Evolutionary conservation across 2,888 invertebrate species (phyloP).

Genomic region (Prenolepis imparis): DNA sequence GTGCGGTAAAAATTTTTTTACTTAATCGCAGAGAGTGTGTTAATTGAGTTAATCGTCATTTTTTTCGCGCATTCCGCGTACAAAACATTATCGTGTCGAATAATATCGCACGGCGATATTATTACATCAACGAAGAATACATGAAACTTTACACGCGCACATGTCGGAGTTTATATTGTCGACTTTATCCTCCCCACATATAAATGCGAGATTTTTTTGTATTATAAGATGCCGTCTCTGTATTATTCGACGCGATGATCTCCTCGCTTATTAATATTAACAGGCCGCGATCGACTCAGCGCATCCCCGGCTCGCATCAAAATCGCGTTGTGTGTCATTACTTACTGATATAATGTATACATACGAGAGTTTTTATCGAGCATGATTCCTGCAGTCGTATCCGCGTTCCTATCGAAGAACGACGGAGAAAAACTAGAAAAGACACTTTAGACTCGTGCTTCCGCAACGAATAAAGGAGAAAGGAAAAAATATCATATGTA

Average conservation of each 20-base stretch:
- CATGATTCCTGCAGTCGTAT: constrained; percentile 22
- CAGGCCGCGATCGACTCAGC: constrained; percentile 41
- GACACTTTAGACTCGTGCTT: constrained; percentile 36
- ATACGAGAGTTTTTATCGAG: constrained; percentile 39
- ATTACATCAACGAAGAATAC: constrained; percentile 16
- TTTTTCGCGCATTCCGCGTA: constrained; percentile 5
- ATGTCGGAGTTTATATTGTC: constrained; percentile 37
- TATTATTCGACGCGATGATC: constrained; percentile 25
- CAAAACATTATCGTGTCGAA: constrained; percentile 26
- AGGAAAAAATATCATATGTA: constrained; percentile 12
- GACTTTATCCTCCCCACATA: constrained; percentile 4
- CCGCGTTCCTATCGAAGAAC: constrained; percentile 26
- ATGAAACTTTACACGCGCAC: neutral
- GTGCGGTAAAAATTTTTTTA: constrained; percentile 11
- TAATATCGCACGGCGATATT: constrained; percentile 15
- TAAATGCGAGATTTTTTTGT: constrained; percentile 25
- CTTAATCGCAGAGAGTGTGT: constrained; percentile 32
- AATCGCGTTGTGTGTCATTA: constrained; percentile 32
- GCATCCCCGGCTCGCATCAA: constrained; percentile 42
- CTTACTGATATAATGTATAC: constrained; percentile 28
- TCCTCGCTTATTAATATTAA: constrained; percentile 11
- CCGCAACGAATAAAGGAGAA: constrained; percentile 29
- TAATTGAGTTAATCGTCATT: constrained; percentile 1
- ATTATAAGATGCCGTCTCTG: constrained; percentile 16
- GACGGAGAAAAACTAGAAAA: constrained; percentile 38